Base-by-base conservation (phyloP, 2,888 invertebrate genomes). In the Callyntrura guangdongensis region DNA sequence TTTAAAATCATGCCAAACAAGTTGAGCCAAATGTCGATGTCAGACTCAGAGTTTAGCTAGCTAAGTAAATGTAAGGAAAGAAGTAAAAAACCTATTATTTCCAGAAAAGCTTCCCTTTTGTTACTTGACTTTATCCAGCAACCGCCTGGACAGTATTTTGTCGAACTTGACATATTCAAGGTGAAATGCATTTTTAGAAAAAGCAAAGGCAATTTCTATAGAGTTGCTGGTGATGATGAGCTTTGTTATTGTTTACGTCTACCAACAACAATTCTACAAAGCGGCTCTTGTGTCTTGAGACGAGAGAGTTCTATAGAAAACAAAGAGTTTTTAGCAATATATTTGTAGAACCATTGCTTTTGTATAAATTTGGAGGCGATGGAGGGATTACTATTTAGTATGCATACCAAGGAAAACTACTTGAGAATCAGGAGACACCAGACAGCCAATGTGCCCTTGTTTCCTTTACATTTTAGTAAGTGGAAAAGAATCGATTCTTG, bases 401-500 rank as follows among this genome's bases (percentile, higher is more conserved):
- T 77, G 77, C 77, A 77, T 77, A 22, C 20, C 49, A 77, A 77
- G 25, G 25, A 53, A 77, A 77, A 53, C 77, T 49, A 49, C 77
- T 77, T 74, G 47, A 74, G 47, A 20, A 47, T 49, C 72, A 45
- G 17, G 47, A 74, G 47, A 47, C 72, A 36, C 36, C 36, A 36
- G 36, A 6, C 36, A 4, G 36, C 36, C 6, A 36, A 6, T 36
- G 2, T 49, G 47, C 45, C 45, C 72, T 74, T 74, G 47, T 20
- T 67, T 59, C 64, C 20, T 20, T 61, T 82, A 9, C 45, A 17
- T 17, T 74, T 49, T 74, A 0, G 14, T 17, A 20, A 49, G 36
- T 17, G 74, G 36, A 53, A 72, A 86, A 77, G 86, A 77, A 86
- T 86, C 86, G 86, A 86, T 86, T 86, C 86, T 61, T 72, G 83